phyloP scores from a whole-genome alignment of 2,888 invertebrate species.

The Quadriops clusia region DNA sequence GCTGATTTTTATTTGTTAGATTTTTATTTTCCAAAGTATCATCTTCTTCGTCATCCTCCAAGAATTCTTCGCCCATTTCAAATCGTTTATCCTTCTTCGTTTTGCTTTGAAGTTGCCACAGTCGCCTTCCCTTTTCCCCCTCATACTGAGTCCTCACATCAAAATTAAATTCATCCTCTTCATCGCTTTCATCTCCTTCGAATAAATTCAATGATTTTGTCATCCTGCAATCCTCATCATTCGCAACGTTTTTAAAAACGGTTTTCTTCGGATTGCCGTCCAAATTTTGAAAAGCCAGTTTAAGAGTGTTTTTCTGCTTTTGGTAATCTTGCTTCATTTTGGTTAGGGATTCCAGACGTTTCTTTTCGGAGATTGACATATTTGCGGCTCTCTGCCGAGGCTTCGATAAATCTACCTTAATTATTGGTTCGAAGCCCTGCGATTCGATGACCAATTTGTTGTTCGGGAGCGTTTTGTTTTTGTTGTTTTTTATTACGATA shows the following conservation, averaged over 20 bases:
- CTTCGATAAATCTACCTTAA: constrained; percentile 17
- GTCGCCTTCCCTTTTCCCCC: constrained; percentile 51
- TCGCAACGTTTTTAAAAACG: constrained; percentile 54
- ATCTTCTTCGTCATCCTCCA: constrained; percentile 40
- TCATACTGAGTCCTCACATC: constrained; percentile 54
- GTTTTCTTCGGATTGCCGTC: constrained; percentile 44
- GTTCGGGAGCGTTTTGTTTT: constrained; percentile 18
- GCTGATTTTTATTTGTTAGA: neutral
- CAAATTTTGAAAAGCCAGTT: constrained; percentile 49
- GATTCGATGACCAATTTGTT: constrained; percentile 25
- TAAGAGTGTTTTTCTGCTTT: constrained; percentile 51
- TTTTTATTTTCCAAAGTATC: constrained; percentile 19
- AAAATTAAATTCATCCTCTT: constrained; percentile 45
- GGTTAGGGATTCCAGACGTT: constrained; percentile 53
- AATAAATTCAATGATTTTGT: constrained; percentile 34
- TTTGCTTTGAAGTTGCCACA: constrained; percentile 58
- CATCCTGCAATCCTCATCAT: constrained; percentile 37
- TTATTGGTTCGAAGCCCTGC: constrained; percentile 22
- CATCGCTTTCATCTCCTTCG: constrained; percentile 38
- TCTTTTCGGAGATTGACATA: constrained; percentile 43
- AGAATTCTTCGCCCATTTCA: constrained; percentile 59
- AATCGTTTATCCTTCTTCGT: constrained; percentile 70
- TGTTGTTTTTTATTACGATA: constrained; percentile 25
- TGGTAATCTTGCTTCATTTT: constrained; percentile 52
- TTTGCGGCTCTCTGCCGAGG: constrained; percentile 18